These are phyloP conservation scores for Megastigmus dorsalis DNA, from an alignment of 2,888 invertebrate species.

Conservation along the genomic window DNA sequence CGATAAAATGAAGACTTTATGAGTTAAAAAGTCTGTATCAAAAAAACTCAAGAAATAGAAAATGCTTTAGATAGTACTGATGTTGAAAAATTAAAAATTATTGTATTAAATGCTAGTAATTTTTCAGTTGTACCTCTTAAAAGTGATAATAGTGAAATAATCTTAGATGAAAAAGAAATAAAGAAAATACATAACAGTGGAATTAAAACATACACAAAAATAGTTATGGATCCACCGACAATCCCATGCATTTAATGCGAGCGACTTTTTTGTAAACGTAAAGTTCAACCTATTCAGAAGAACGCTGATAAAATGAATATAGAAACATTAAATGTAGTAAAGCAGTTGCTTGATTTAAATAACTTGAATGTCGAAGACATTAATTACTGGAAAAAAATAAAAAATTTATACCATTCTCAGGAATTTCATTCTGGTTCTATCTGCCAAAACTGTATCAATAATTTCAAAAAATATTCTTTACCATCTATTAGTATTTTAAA, in stretches of 20 bases:
- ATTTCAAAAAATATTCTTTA: neutral
- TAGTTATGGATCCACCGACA: neutral
- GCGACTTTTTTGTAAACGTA: neutral
- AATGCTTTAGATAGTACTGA: neutral
- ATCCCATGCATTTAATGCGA: neutral
- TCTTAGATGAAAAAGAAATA: neutral
- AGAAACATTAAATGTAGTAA: neutral
- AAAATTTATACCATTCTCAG: neutral
- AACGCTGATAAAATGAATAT: neutral
- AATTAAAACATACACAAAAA: conserved; percentile 47
- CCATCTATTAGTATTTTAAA: conserved; percentile 3
- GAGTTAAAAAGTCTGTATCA: conserved; percentile 47
- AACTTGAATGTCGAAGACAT: neutral
- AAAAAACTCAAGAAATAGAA: neutral
- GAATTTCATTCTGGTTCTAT: neutral
- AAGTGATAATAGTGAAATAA: conserved; percentile 24
- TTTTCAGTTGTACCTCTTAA: conserved; percentile 47
- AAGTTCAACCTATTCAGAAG: neutral
- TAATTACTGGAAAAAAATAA: neutral
- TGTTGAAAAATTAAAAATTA: neutral
- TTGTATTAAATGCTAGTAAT: neutral
- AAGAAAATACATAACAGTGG: neutral
- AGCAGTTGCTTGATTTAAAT: neutral
- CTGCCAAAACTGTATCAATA: neutral
- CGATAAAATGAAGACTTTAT: conserved; percentile 1